phyloP scores from a whole-genome alignment of 2,888 invertebrate species.

The Brenthis hecate region DNA sequence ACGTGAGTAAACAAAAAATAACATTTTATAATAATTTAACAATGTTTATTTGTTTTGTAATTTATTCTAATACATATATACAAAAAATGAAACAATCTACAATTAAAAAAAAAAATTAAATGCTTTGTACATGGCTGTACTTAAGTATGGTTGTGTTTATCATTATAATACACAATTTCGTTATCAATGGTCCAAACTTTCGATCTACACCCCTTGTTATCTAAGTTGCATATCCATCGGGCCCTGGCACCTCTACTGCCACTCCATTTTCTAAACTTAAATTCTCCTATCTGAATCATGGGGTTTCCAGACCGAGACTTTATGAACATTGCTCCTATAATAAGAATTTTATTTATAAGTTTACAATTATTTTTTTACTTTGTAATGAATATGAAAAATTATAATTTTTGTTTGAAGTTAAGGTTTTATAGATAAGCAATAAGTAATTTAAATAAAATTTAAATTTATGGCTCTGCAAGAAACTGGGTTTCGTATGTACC shows the following conservation, averaged over 20 bases:
- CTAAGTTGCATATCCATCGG: conserved; percentile 45
- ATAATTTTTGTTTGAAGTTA: no score
- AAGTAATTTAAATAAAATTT: no score
- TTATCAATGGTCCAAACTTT: conserved; percentile 46
- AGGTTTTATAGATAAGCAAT: no score
- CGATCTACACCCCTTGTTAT: conserved; percentile 46
- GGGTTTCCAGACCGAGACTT: conserved; percentile 42
- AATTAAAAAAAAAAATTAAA: not conserved
- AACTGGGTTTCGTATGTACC: no score
- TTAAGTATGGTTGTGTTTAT: conserved; percentile 42
- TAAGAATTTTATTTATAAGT: conserved; percentile 13
- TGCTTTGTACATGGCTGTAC: not conserved
- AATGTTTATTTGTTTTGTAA: no score
- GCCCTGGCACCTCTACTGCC: conserved; percentile 35
- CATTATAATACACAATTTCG: conserved; percentile 42
- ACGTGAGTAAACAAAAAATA: no score
- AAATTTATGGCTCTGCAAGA: no score
- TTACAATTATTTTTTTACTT: no score
- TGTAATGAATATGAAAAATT: no score
- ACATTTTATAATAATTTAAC: no score
- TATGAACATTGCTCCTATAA: conserved; percentile 40
- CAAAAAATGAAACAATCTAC: not conserved
- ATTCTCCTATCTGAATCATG: conserved; percentile 45
- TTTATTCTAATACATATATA: not conserved
- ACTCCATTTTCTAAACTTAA: conserved; percentile 48